Conservation (phyloP, 1,140 invertebrate genomes). For the Trissolcus basalis region DNA sequence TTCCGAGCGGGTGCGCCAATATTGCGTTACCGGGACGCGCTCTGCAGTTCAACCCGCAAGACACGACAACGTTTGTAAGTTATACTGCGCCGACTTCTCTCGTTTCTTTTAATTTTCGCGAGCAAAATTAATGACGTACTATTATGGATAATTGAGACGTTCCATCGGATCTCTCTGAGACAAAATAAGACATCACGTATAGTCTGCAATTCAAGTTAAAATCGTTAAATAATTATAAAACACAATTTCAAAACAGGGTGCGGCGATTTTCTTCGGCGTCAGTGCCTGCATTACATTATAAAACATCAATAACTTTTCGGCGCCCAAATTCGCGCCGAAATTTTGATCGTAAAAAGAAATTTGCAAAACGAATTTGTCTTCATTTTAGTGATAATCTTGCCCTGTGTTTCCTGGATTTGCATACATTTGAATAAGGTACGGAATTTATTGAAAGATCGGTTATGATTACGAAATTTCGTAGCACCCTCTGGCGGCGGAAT, state of each 20-base stretch:
- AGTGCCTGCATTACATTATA: too few species aligned
- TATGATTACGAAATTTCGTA: not conserved
- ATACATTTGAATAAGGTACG: too few species aligned
- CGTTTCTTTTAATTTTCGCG: constrained; percentile 70
- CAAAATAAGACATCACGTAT: constrained; percentile 17
- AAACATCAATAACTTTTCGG: too few species aligned
- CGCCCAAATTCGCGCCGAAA: too few species aligned
- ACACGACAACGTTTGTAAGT: constrained; percentile 66
- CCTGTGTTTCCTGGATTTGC: too few species aligned
- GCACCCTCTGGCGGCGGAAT: constrained; percentile 61
- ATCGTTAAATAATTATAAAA: too few species aligned
- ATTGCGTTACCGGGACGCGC: constrained; percentile 75
- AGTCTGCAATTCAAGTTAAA: constrained; percentile 2
- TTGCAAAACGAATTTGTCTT: too few species aligned
- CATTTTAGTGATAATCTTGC: too few species aligned
- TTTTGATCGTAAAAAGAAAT: too few species aligned
- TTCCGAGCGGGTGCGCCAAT: constrained; percentile 71
- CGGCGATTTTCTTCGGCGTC: too few species aligned
- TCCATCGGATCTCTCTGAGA: constrained; percentile 19
- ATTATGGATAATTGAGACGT: constrained; percentile 64
- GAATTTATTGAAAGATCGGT: not conserved
- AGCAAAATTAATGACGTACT: constrained; percentile 63
- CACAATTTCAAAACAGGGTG: too few species aligned
- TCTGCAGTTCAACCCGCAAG: constrained; percentile 68
- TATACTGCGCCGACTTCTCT: constrained; percentile 60